A percentile compares a stretch with the other conserved stretches of the same genome.
Evolutionary conservation across 2,888 invertebrate genomes (phyloP).

Genomic region (Merodon equestris): DNA sequence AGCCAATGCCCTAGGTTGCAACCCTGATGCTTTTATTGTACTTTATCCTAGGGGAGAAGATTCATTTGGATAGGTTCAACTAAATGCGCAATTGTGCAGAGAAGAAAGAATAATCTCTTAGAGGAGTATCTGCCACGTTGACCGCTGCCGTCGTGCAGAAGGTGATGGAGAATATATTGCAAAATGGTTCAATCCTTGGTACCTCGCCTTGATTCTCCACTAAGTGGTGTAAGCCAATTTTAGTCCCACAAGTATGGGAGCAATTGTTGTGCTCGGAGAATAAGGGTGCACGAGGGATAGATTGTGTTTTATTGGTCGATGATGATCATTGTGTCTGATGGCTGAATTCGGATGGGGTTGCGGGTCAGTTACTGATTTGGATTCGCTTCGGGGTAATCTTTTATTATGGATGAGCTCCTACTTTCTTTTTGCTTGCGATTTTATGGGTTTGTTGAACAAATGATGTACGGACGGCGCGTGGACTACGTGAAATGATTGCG

Average conservation of each 20-base stretch:
- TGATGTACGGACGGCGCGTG: no score
- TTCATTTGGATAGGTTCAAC: slow-evolving; percentile 33
- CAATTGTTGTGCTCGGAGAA: slow-evolving; percentile 11
- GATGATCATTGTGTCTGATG: not conserved
- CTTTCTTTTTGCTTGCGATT: no score
- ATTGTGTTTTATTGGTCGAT: slow-evolving; percentile 14
- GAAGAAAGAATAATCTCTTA: slow-evolving; percentile 34
- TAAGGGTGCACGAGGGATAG: slow-evolving; percentile 9
- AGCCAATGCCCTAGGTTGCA: slow-evolving; percentile 34
- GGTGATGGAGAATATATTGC: slow-evolving; percentile 29
- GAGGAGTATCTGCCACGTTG: slow-evolving; percentile 19
- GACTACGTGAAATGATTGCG: no score
- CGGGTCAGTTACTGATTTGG: no score
- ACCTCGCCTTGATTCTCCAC: not conserved
- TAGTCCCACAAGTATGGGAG: slow-evolving; percentile 1
- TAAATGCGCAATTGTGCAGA: slow-evolving; percentile 54
- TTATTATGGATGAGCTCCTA: no score
- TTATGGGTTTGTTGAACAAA: no score
- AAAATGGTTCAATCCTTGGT: slow-evolving; percentile 13
- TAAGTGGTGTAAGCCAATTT: slow-evolving; percentile 55
- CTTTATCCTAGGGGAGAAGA: slow-evolving; percentile 13
- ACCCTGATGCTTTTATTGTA: slow-evolving; percentile 23
- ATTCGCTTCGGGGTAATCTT: no score
- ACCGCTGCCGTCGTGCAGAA: not conserved
- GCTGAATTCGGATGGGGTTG: no score